Evolutionary conservation across 2,888 invertebrate species (phyloP), one percentile per base, ranked within the genome.

Genomic region (Augiades crinisus): DNA sequence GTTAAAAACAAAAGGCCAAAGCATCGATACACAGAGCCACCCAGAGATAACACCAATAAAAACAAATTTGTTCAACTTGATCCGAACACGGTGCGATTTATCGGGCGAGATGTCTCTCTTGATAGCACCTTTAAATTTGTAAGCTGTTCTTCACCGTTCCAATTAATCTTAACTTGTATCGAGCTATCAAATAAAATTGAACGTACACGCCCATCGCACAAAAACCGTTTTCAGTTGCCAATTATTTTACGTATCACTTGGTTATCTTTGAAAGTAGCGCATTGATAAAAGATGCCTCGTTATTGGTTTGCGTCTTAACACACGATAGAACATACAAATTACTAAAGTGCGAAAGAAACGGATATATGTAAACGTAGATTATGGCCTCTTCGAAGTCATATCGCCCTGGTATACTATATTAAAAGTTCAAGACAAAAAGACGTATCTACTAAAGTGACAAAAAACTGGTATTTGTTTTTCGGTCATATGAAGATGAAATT

Each of bases 31-130:
- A 77, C 70, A 74, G 79, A 81, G 69, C 85, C 86, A 86, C 87
- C 84, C 86, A 86, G 76, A 78, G 78, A 75, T 79, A 78, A 79
- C 78, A 80, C 65, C 75, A 80, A 85, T 83, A 84, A 84, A 82
- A 84, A 79, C 78, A 77, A 80, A 81, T 80, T 80, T 83, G 82
- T 79, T 72, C 74, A 62, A 71, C 68, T 77, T 78, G 79, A 83
- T 83, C 75, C 68, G 69, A 72, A 70, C 76, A 68, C 72, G 78
- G 65, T 69, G 73, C 78, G 77, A 82, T 85, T 86, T 86, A 85
- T 87, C 83, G 82, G 64, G 64, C 71, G 63, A 82, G 85, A 87
- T 81, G 79, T 79, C 73, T 78, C 64, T 72, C 75, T 77, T 66
- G 84, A 81, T 85, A 62, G 61, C 57, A 74, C 74, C 70, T 68